These are phyloP conservation scores for Aphelinus atriplicis DNA, from an alignment of 1,140 invertebrate species.

Conservation along the genomic window DNA sequence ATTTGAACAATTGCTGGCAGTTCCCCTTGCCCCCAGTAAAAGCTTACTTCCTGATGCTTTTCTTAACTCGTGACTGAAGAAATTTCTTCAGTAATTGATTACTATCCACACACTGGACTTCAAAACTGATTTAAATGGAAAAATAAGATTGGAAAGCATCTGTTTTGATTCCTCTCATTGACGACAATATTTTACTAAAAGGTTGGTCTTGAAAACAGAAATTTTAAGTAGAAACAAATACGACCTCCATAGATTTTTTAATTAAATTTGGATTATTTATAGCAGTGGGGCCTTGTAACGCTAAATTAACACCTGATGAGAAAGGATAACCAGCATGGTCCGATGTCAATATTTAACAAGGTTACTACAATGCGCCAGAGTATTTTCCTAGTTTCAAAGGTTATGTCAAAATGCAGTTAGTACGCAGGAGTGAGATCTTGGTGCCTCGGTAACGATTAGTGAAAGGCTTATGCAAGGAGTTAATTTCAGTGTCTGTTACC, in stretches of 20 bases:
- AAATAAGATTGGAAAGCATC: conserved; percentile 97
- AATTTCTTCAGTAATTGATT: conserved; percentile 87
- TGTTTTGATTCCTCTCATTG: conserved; percentile 96
- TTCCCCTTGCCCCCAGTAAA: conserved; percentile 87
- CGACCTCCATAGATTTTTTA: no score
- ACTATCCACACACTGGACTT: conserved; percentile 87
- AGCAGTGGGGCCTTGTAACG: conserved; percentile 81
- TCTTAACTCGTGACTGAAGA: conserved; percentile 84
- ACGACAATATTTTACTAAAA: conserved; percentile 70
- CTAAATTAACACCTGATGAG: conserved; percentile 78
- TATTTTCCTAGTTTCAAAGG: conserved; percentile 76
- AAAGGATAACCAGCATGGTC: conserved; percentile 81
- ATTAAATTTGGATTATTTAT: conserved; percentile 61
- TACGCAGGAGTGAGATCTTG: conserved; percentile 71
- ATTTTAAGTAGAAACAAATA: conserved; percentile 27
- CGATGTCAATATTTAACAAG: conserved; percentile 82
- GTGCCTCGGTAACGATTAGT: conserved; percentile 72
- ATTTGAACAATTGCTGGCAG: conserved; percentile 94
- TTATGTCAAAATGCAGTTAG: conserved; percentile 67
- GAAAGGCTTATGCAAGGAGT: conserved; percentile 80
- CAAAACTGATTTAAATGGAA: conserved; percentile 88
- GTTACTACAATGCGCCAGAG: conserved; percentile 68
- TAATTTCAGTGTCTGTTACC: conserved; percentile 77
- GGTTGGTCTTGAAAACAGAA: conserved; percentile 61
- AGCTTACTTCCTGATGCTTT: conserved; percentile 83